Evolutionary conservation across 2,888 invertebrate genomes (phyloP).

Genomic region (Drosophila prolongata): DNA sequence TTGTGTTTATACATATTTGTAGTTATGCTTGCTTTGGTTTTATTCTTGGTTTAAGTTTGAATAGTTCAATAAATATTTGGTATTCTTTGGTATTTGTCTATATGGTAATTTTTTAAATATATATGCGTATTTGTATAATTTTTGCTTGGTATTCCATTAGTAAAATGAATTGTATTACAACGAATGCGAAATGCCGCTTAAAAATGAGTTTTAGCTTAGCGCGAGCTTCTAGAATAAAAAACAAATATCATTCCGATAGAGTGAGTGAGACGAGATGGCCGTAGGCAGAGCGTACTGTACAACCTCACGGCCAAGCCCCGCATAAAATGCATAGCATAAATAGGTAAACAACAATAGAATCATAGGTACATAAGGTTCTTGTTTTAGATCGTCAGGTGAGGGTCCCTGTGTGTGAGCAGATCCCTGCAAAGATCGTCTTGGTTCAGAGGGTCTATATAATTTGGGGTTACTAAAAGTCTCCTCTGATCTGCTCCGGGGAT

Average conservation of each 20-base stretch:
- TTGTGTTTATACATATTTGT: conserved; percentile 35
- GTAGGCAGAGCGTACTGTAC: conserved; percentile 14
- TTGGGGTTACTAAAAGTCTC: conserved; percentile 16
- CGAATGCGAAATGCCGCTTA: conserved; percentile 69
- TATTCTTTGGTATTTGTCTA: conserved; percentile 48
- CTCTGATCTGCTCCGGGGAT: conserved; percentile 6
- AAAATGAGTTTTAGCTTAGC: conserved; percentile 71
- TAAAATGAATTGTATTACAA: conserved; percentile 74
- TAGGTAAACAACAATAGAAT: conserved; percentile 60
- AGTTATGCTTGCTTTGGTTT: conserved; percentile 31
- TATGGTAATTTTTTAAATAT: conserved; percentile 40
- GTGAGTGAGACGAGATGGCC: conserved; percentile 11
- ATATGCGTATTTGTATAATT: conserved; percentile 43
- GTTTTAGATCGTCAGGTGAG: conserved; percentile 18
- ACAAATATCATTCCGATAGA: conserved; percentile 55
- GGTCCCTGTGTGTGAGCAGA: conserved; percentile 5
- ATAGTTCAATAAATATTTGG: conserved; percentile 66
- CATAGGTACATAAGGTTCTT: conserved; percentile 58
- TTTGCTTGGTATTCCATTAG: conserved; percentile 50
- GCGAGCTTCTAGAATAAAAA: conserved; percentile 68
- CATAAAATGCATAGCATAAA: conserved; percentile 62
- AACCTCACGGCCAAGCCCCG: conserved; percentile 9
- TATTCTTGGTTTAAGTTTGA: conserved; percentile 58
- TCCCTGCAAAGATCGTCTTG: conserved; percentile 17
- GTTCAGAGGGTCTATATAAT: neutral